Percentiles rank a stretch among this genome's conserved stretches.
These are phyloP conservation scores for Micronisus gabar DNA, from an alignment of 2,113 vertebrate species.

Conservation along the genomic window DNA sequence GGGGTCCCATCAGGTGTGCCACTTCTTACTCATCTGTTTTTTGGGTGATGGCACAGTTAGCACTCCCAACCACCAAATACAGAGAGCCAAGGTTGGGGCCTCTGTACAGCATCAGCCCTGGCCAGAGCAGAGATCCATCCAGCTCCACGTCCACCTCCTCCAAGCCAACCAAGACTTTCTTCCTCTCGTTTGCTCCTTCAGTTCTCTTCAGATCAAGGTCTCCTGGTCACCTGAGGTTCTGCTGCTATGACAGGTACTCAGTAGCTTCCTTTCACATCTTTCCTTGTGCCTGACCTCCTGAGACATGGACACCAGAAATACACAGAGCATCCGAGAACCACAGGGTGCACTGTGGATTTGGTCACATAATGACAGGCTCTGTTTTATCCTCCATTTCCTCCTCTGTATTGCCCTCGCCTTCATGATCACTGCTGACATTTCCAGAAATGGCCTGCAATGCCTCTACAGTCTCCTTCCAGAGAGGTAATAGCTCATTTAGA, in stretches of 20 bases:
- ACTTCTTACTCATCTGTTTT: not conserved
- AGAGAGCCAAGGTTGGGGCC: not conserved
- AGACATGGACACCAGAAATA: accelerated
- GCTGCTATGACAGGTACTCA: not conserved
- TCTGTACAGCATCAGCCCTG: not conserved
- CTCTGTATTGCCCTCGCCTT: not conserved
- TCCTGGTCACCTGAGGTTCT: not conserved
- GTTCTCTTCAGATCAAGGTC: not conserved
- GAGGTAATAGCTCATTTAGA: not conserved
- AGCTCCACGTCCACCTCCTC: not conserved
- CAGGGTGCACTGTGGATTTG: accelerated
- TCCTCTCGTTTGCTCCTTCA: not conserved
- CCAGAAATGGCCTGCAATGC: not conserved
- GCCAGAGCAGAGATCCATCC: not conserved
- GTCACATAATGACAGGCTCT: not conserved
- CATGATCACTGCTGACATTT: not conserved
- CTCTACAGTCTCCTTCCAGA: not conserved
- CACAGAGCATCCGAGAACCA: not conserved
- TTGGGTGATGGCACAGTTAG: not conserved
- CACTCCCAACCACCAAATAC: no score
- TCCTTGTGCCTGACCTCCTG: not conserved
- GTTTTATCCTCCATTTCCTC: not conserved
- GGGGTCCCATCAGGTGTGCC: not conserved
- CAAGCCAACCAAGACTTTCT: not conserved
- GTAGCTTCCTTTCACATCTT: not conserved